Evolutionary conservation across 2,797 vertebrate species (phyloP).

Genomic region (Peromyscus aztecus): DNA sequence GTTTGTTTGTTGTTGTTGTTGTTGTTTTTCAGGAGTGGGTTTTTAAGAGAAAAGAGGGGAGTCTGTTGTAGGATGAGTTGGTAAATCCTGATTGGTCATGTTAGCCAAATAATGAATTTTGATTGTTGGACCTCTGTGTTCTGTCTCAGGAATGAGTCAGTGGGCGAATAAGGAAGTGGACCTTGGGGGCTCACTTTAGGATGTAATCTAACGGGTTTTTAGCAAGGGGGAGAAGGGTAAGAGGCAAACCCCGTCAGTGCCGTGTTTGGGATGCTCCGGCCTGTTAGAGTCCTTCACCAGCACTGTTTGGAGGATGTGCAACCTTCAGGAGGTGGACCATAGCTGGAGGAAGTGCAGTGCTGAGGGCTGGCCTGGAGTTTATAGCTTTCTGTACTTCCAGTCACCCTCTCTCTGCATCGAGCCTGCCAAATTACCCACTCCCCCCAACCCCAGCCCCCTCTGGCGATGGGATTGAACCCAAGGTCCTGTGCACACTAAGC

Average conservation of each 20-base stretch:
- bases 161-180: neutral
- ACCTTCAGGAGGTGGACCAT: neutral
- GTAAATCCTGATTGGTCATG: neutral
- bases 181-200: neutral
- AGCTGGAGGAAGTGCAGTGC: neutral
- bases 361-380: neutral
- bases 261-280: neutral
- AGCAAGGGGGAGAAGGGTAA: neutral
- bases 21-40: neutral
- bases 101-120: neutral
- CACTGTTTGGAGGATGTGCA: neutral
- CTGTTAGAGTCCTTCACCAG: neutral
- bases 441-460: neutral
- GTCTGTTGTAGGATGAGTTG: neutral
- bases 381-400: neutral
- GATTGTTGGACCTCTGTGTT: neutral
- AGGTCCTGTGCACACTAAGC: neutral
- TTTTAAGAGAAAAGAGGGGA: neutral
- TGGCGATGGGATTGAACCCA: neutral
- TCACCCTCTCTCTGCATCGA: no score
- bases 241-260: neutral
- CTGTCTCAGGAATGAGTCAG: neutral
- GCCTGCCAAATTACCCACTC: neutral
- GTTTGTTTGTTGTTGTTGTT: no score
- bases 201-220: neutral